Conservation (phyloP, 2,797 vertebrate species). For the Odontamblyopus lacepedii region DNA sequence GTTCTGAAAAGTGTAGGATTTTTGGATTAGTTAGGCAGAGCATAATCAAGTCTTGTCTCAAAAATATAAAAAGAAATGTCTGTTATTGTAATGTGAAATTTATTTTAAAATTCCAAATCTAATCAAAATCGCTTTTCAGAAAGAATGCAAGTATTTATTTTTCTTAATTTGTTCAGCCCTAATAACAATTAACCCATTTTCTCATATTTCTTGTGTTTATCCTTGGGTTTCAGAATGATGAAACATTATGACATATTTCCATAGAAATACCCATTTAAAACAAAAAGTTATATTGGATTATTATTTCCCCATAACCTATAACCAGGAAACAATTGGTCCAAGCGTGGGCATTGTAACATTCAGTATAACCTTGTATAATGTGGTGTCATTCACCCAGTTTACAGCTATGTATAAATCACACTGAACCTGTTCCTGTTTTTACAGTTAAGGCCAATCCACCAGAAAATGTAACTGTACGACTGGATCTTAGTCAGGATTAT, state of each 20-base stretch:
- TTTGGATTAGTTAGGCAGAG: too few species aligned
- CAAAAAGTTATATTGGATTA: not conserved
- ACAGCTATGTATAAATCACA: not conserved
- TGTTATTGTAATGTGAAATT: too few species aligned
- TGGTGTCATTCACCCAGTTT: not conserved
- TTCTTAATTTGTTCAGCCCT: not conserved
- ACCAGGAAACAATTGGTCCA: not conserved
- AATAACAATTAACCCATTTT: not conserved
- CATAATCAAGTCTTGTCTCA: too few species aligned
- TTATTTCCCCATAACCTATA: not conserved
- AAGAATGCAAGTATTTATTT: not conserved
- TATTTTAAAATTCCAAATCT: not conserved
- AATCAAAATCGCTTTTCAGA: not conserved
- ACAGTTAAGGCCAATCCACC: constrained; percentile 87
- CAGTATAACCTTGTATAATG: not conserved
- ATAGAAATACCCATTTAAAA: not conserved
- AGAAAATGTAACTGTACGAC: constrained; percentile 79
- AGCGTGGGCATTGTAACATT: not conserved
- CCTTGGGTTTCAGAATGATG: not conserved
- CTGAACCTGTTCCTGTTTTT: not conserved
- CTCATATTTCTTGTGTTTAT: not conserved
- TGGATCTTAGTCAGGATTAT: constrained; percentile 69
- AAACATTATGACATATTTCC: not conserved
- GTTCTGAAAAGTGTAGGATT: too few species aligned
- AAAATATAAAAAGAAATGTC: too few species aligned